Evolutionary conservation across 37 sponge, comb jelly and placozoan genomes (phyloP).

Genomic region (Aphrocallistes beatrix): DNA sequence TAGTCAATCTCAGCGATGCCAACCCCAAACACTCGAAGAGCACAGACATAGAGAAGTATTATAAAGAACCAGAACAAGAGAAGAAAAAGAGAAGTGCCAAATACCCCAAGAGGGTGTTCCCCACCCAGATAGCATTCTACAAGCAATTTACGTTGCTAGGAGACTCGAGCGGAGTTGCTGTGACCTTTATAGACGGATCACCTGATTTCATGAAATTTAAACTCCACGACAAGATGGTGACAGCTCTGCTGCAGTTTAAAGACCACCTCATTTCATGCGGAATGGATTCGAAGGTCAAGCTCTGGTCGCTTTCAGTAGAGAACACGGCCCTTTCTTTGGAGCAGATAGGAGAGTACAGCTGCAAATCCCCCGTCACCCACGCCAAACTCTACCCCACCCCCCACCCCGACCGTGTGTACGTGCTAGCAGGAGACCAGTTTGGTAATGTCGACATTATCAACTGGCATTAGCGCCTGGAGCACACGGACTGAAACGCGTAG

Average conservation of each 20-base stretch:
- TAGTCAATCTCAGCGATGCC: neutral
- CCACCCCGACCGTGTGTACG: neutral
- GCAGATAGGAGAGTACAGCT: neutral
- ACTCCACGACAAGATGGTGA: neutral
- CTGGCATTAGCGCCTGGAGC: no score
- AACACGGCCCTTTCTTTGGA: neutral
- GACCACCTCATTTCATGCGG: neutral
- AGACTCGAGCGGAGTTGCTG: neutral
- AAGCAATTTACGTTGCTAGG: neutral
- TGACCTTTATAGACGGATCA: neutral
- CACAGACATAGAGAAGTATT: neutral
- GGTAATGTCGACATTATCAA: neutral
- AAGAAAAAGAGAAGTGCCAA: neutral
- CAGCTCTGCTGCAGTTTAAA: neutral
- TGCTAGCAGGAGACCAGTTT: neutral
- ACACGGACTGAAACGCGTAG: no score
- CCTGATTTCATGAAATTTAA: neutral
- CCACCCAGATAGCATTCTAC: neutral
- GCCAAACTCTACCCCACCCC: neutral
- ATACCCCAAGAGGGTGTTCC: constrained; percentile 3
- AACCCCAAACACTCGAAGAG: neutral
- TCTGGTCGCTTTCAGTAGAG: neutral
- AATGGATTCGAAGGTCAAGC: neutral
- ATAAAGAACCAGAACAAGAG: neutral
- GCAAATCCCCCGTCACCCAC: neutral